A percentile compares a stretch with the other conserved stretches of the same genome.
Evolutionary conservation across 2,797 vertebrate species (phyloP).

Genomic region (Falco cherrug): DNA sequence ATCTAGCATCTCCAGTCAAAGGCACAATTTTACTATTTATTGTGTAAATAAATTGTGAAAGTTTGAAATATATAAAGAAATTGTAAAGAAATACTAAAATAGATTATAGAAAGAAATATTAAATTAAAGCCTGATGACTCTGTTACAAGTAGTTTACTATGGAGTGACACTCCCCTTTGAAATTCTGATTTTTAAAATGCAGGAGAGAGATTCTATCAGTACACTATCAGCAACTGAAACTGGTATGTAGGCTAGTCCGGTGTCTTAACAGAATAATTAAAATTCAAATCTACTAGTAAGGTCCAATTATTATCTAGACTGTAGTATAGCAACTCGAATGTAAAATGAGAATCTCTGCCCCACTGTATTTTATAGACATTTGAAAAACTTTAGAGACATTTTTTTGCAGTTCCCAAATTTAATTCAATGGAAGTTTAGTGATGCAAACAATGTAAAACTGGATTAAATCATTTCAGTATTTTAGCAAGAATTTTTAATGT

Average conservation of each 20-base stretch:
- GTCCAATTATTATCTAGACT: neutral
- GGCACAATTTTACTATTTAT: neutral
- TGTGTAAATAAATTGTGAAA: neutral
- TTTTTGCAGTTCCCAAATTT: neutral
- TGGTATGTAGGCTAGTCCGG: neutral
- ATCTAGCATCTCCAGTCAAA: neutral
- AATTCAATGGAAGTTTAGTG: neutral
- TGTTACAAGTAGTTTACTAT: neutral
- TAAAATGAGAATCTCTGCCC: neutral
- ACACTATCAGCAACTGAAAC: neutral
- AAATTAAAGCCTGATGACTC: neutral
- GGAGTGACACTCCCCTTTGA: neutral
- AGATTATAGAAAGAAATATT: neutral
- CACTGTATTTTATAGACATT: neutral
- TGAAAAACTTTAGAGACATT: neutral
- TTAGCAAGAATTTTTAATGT: neutral
- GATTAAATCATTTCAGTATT: neutral
- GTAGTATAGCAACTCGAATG: neutral
- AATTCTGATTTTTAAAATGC: neutral
- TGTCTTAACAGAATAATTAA: neutral
- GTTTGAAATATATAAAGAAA: neutral
- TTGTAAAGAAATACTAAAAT: neutral
- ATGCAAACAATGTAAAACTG: neutral
- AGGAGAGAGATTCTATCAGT: neutral
- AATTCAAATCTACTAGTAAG: neutral